A percentile compares a stretch with the other conserved stretches of the same genome.
phyloP scores from a whole-genome alignment of 2,888 invertebrate genomes.

The Drosophila histrio region DNA sequence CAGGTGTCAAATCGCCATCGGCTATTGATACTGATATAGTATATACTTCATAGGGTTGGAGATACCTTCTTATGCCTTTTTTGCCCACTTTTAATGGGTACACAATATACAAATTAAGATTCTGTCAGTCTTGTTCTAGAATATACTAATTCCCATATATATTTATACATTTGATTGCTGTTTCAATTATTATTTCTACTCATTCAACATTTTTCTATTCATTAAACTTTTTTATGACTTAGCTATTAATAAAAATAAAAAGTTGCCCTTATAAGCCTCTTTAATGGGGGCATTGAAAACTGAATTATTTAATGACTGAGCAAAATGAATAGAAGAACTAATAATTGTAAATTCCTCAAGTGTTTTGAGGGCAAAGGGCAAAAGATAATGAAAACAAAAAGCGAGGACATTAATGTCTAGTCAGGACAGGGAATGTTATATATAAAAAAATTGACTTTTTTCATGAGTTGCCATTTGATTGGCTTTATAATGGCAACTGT shows the following conservation, averaged over 20 bases:
- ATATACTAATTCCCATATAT: background rate
- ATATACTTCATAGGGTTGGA: too few relatives aligned
- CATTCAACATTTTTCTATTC: background rate
- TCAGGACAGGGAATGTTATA: constrained; percentile 21
- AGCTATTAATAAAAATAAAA: background rate
- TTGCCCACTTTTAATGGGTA: too few relatives aligned
- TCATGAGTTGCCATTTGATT: constrained; percentile 44
- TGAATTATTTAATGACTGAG: constrained; percentile 33
- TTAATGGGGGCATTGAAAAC: constrained; percentile 5
- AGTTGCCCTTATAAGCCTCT: background rate
- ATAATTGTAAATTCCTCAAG: constrained; percentile 36
- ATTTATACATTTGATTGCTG: background rate
- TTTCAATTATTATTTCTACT: background rate
- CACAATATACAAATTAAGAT: too few relatives aligned
- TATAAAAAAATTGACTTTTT: constrained; percentile 40
- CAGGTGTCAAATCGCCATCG: too few relatives aligned
- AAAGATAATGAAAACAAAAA: constrained; percentile 8
- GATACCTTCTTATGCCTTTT: too few relatives aligned
- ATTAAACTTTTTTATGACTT: background rate
- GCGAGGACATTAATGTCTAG: constrained; percentile 32
- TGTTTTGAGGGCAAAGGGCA: constrained; percentile 9
- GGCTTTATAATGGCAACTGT: constrained; percentile 21
- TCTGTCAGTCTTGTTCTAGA: too few relatives aligned
- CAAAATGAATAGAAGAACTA: constrained; percentile 10
- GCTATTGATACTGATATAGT: too few relatives aligned